Percentiles rank a stretch among this genome's conserved stretches.
phyloP scores from a whole-genome alignment of 2,113 vertebrate species.

The Blennius ocellaris region DNA sequence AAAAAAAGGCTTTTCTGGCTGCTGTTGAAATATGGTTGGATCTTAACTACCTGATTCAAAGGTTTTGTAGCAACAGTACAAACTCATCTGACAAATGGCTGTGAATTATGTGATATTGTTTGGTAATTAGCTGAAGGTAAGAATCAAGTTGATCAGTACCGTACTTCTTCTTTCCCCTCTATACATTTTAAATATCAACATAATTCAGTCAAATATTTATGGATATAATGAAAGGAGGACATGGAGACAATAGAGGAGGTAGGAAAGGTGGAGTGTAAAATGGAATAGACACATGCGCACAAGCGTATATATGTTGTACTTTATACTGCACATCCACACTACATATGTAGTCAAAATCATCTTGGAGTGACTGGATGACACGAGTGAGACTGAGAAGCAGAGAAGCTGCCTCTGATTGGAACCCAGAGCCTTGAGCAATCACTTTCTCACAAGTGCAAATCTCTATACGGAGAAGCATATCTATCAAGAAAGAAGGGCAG shows the following conservation, averaged over 20 bases:
- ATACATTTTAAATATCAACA: background rate
- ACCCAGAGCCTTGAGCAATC: background rate
- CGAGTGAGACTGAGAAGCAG: slow-evolving; percentile 13
- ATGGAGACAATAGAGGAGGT: too few species aligned
- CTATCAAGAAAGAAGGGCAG: slow-evolving; percentile 1
- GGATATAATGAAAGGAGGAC: too few species aligned
- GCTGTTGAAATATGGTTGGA: background rate
- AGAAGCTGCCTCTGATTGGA: slow-evolving; percentile 5
- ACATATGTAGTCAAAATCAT: background rate
- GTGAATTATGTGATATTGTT: background rate
- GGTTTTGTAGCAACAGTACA: background rate
- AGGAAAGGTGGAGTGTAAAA: too few species aligned
- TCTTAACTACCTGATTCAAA: slow-evolving; percentile 8
- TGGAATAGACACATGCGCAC: too few species aligned
- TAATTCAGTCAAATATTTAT: background rate
- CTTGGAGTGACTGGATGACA: background rate
- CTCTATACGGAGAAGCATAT: background rate
- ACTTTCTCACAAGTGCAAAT: slow-evolving; percentile 12
- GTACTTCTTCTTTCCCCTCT: background rate
- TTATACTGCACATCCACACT: background rate
- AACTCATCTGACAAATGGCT: background rate
- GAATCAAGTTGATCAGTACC: background rate
- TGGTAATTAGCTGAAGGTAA: background rate
- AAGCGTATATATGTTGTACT: too few species aligned
- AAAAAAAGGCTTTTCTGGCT: background rate